phyloP scores from a whole-genome alignment of 2,113 vertebrate species.

The Poeciliopsis turrubarensis region DNA sequence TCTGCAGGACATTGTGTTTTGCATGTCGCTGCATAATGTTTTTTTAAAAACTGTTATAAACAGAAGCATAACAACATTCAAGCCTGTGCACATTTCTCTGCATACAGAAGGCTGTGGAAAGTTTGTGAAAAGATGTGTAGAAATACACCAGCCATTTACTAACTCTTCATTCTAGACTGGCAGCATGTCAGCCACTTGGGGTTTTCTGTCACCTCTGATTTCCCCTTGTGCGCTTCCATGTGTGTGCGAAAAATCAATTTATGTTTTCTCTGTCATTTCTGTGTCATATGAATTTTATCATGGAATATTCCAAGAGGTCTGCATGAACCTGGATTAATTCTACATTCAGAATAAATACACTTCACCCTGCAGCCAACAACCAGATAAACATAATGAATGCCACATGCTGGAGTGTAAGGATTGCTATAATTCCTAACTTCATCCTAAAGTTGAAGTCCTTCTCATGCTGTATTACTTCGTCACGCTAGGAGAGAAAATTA shows the following conservation, averaged over 20 bases:
- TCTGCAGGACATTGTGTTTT: neutral
- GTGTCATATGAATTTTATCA: no score
- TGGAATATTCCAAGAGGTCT: no score
- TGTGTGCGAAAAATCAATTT: neutral
- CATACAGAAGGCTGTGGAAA: slow-evolving; percentile 17
- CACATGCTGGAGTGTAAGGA: neutral
- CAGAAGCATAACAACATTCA: neutral
- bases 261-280: no score
- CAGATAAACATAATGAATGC: neutral
- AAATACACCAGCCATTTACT: slow-evolving; percentile 11
- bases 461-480: neutral
- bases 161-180: slow-evolving; percentile 24
- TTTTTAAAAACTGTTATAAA: slow-evolving; percentile 11
- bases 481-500: neutral
- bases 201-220: slow-evolving; percentile 42
- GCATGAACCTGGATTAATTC: no score
- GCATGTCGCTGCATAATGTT: slow-evolving; percentile 12
- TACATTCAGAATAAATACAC: no score
- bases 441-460: neutral
- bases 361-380: no score
- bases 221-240: slow-evolving; percentile 11
- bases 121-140: neutral
- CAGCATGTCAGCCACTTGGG: slow-evolving; percentile 28
- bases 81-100: neutral
- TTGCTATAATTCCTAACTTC: no score